Evolutionary conservation across 1,140 invertebrate genomes (phyloP).

Genomic region (Platyscapa corneri): DNA sequence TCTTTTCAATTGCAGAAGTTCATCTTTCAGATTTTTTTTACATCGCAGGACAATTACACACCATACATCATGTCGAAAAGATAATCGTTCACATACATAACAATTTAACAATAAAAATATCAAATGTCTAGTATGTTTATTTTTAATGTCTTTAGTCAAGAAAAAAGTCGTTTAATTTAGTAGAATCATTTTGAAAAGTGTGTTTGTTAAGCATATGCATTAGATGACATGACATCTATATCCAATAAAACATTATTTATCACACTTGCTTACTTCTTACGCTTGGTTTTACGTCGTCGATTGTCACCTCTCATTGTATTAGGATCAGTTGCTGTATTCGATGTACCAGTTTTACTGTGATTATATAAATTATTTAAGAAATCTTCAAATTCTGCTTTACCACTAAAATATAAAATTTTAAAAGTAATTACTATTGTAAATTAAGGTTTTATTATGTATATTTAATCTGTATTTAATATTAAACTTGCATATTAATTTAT

Average conservation of each 20-base stretch:
- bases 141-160: slow-evolving; percentile 34
- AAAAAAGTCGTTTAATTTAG: slow-evolving; percentile 29
- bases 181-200: slow-evolving; percentile 28
- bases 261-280: slow-evolving; percentile 68
- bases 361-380: slow-evolving; percentile 79
- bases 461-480: too few relatives aligned
- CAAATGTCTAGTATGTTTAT: slow-evolving; percentile 24
- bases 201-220: slow-evolving; percentile 31
- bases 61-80: slow-evolving; percentile 28
- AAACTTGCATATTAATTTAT: slow-evolving; percentile 9
- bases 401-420: slow-evolving; percentile 58
- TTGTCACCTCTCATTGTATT: slow-evolving; percentile 66
- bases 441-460: not conserved
- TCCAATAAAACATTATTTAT: slow-evolving; percentile 36
- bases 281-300: slow-evolving; percentile 72
- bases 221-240: slow-evolving; percentile 28
- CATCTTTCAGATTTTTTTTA: slow-evolving; percentile 17
- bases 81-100: slow-evolving; percentile 30
- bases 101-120: slow-evolving; percentile 35
- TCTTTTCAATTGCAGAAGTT: slow-evolving; percentile 27
- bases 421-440: not conserved
- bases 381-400: slow-evolving; percentile 79
- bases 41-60: slow-evolving; percentile 26
- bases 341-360: slow-evolving; percentile 67
- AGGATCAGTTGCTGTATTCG: slow-evolving; percentile 62